Evolutionary conservation across 2,888 invertebrate genomes (phyloP), one percentile per base, ranked within the genome.

Genomic region (Timema podura): DNA sequence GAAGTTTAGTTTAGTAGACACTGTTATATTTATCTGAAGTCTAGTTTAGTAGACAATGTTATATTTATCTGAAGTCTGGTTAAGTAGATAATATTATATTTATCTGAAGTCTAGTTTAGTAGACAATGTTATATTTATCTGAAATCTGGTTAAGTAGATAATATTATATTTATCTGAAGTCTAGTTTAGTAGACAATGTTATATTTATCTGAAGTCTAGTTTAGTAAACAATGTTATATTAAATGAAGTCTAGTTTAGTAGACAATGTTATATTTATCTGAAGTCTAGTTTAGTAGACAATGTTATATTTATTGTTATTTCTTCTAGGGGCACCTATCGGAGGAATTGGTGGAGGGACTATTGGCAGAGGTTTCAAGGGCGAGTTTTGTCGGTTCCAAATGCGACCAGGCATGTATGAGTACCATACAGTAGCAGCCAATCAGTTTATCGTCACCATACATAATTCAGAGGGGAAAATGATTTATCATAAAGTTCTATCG

Each of bases 381-480:
- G 95, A 96, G 82, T 97, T 97, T 82, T 95, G 96, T 80, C 87
- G 96, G 70, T 97, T 89, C 80, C 93, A 95, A 80, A 84, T 98
- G 78, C 87, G 88, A 73, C 97, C 97, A 0, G 96, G 96, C 66
- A 85, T 93, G 72, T 96, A 95, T 81, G 91, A 94, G 77, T 93
- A 95, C 81, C 86, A 91, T 76, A 89, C 89, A 7, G 87, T 94
- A 13, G 88, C 89, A 73, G 93, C 93, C 68, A 90, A 95, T 82
- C 93, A 96, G 82, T 97, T 97, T 81, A 94, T 96, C 78, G 87
- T 96, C 8, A 94, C 92, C 70, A 91, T 97, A 73, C 87, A 87
- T 79, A 87, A 91, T 82, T 84, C 82, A 44, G 84, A 86, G 69
- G 86, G 87, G 71, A 84, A 86, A 74, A 90, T 90, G 1, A 85